Conservation (phyloP, 2,888 invertebrate species). For the Rhingia campestris region DNA sequence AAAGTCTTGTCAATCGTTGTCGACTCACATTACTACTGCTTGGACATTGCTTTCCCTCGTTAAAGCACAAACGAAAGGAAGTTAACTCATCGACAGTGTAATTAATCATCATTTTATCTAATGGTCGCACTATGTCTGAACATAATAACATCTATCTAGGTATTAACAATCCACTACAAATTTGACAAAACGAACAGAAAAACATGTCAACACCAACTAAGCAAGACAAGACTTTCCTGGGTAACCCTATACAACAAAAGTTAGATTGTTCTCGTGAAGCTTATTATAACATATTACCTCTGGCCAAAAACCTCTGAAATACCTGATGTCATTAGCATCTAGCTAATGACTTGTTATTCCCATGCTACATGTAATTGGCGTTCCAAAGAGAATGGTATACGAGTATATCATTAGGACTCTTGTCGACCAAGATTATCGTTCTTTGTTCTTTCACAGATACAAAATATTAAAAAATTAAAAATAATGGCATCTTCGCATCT, state of each 20-base stretch:
- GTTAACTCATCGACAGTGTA: too few relatives aligned
- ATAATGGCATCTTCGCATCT: background rate
- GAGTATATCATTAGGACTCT: constrained; percentile 11
- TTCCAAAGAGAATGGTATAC: constrained; percentile 9
- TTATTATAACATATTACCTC: constrained; percentile 26
- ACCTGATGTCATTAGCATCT: constrained; percentile 20
- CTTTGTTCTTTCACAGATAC: background rate
- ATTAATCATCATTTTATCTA: too few relatives aligned
- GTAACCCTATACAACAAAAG: background rate
- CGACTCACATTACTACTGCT: too few relatives aligned
- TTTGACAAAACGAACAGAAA: background rate
- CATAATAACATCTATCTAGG: too few relatives aligned
- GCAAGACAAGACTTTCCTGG: background rate
- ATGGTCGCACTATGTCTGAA: too few relatives aligned
- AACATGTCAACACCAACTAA: background rate
- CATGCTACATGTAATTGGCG: constrained; percentile 12
- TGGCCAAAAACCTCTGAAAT: constrained; percentile 1
- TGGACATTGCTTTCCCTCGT: too few relatives aligned
- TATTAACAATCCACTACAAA: background rate
- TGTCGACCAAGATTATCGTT: background rate
- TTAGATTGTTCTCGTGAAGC: background rate
- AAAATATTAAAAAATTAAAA: background rate
- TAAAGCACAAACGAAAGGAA: too few relatives aligned
- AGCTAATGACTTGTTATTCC: constrained; percentile 29
- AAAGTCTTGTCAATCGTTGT: too few relatives aligned